A percentile compares a stretch with the other conserved stretches of the same genome.
Evolutionary conservation across 2,797 vertebrate species (phyloP).

Genomic region (Rhynchonycteris naso): DNA sequence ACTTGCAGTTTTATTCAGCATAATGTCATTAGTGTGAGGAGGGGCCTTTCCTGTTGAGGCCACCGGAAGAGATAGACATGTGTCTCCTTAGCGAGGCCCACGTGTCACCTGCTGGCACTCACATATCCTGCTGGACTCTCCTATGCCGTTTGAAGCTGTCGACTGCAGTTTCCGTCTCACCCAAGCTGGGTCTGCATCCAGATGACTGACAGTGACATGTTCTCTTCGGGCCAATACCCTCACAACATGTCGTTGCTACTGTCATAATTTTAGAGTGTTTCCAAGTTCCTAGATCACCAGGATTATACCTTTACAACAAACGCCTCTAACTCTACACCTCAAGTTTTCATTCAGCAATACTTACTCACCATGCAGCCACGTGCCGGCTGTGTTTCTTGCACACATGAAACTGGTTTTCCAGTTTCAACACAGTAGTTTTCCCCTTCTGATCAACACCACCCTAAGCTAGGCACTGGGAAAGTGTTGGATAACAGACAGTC

Average conservation of each 20-base stretch:
- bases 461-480: fast-evolving
- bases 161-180: background rate
- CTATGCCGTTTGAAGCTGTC: too few species aligned
- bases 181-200: background rate
- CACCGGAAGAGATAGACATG: background rate
- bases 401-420: background rate
- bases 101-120: background rate
- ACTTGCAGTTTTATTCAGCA: background rate
- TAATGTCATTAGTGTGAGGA: background rate
- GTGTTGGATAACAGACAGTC: background rate
- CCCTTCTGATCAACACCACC: background rate
- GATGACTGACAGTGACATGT: background rate
- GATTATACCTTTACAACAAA: background rate
- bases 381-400: background rate
- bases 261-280: background rate
- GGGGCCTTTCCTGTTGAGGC: too few species aligned
- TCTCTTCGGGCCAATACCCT: background rate
- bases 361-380: background rate
- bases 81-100: background rate
- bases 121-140: too few species aligned
- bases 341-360: background rate
- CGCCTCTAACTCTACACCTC: background rate
- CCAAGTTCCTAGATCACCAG: background rate
- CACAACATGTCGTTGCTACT: background rate
- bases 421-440: background rate